These are phyloP conservation scores for Idaea biselata DNA, from an alignment of 2,888 invertebrate genomes.

Conservation along the genomic window DNA sequence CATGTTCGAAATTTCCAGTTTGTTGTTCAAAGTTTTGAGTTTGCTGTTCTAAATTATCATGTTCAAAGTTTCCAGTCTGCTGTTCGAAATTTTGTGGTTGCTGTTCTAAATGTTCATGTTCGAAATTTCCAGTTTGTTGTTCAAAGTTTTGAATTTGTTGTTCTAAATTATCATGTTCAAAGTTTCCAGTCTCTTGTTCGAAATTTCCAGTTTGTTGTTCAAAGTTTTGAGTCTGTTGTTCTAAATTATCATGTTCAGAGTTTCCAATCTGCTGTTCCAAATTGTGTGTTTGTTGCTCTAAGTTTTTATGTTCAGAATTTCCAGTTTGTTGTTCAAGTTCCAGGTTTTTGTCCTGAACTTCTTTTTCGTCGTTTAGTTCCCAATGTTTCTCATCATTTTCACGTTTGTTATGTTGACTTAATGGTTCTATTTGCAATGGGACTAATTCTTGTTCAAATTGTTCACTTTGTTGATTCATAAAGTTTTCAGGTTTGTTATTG, in stretches of 20 bases:
- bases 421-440: background rate
- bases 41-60: conserved; percentile 17
- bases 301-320: conserved; percentile 5
- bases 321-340: conserved; percentile 20
- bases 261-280: conserved; percentile 9
- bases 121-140: conserved; percentile 16
- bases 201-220: conserved; percentile 15
- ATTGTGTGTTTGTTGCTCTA: background rate
- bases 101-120: conserved; percentile 2
- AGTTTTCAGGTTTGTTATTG: background rate
- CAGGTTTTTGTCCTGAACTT: conserved; percentile 26
- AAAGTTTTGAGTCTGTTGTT: conserved; percentile 17
- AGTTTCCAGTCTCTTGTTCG: conserved; percentile 24
- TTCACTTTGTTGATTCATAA: conserved; percentile 4
- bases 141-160: conserved; percentile 26
- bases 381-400: conserved; percentile 10
- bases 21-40: conserved; percentile 16
- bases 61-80: conserved; percentile 5
- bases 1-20: conserved; percentile 13
- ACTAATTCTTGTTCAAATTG: conserved; percentile 1
- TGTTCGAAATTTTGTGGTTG: conserved; percentile 6
- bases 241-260: conserved; percentile 6
- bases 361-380: conserved; percentile 24
- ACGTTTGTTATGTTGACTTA: background rate
- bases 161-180: conserved; percentile 30